Evolutionary conservation across 2,888 invertebrate genomes (phyloP), one percentile per base, ranked within the genome.

Genomic region (Leucoptera coffeella): DNA sequence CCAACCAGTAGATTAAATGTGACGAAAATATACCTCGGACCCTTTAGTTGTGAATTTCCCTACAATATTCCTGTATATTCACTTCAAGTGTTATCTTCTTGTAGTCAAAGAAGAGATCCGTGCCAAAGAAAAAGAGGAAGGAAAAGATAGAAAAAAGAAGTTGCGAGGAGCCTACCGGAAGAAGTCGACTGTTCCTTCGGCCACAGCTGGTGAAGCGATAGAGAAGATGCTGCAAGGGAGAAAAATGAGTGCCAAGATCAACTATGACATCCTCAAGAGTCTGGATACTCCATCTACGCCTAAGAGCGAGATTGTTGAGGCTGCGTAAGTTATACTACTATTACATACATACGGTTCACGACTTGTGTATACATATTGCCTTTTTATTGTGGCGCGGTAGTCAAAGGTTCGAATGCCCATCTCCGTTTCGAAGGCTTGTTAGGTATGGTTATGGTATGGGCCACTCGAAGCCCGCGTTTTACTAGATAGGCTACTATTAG

Each of bases 151-250:
- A 37, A 83, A 82, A 42, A 83, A 82, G 45, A 88, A 85, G 51
- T 75, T 83, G 28, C 81, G 82, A 23, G 77, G 79, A 15, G 69
- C 74, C 0, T 64, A 67, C 29, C 77, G 76, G 39, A 79, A 79
- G 44, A 79, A 81, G 38, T 65, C 64, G 13, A 61, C 73, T 3
- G 73, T 77, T 22, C 77, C 75, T 19, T 82, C 83, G 1, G 80
- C 84, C 1, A 80, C 80, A 1, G 77, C 78, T 29, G 89, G 87
- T 3, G 95, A 96, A 60, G 96, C 96, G 1, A 92, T 97, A 23
- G 91, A 92, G 50, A 94, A 93, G 61, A 93, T 97, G 81, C 65
- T 97, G 12, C 89, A 65, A 38, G 96, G 96, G 50, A 94, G 94
- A 60, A 89, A 89, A 48, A 85, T 97, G 36, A 97, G 97, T 3